Conservation (phyloP, 2,888 invertebrate species). For the Heliothis peltigera region DNA sequence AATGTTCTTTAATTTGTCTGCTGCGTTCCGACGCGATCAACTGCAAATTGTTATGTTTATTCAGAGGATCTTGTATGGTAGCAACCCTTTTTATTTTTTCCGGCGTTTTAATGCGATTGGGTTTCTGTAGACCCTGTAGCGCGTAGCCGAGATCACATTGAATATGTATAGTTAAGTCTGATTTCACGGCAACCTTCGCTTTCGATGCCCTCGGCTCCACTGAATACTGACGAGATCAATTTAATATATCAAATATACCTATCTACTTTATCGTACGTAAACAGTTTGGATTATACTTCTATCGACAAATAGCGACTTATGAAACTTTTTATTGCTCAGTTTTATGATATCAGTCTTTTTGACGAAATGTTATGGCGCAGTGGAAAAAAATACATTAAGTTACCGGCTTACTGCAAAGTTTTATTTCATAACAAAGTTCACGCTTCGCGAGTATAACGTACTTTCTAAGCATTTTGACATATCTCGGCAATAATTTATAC, state of each 20-base stretch:
- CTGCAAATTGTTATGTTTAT: conserved; percentile 87
- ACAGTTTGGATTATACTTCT: conserved; percentile 47
- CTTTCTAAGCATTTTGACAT: conserved; percentile 16
- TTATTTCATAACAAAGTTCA: conserved; percentile 31
- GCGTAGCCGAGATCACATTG: conserved; percentile 73
- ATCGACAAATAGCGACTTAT: conserved; percentile 43
- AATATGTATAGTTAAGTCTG: conserved; percentile 78
- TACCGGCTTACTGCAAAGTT: conserved; percentile 29
- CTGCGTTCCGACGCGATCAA: conserved; percentile 81
- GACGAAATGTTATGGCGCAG: conserved; percentile 34
- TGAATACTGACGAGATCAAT: conserved; percentile 66
- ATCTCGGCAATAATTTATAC: conserved; percentile 15
- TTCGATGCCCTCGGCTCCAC: conserved; percentile 67
- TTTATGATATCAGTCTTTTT: conserved; percentile 32
- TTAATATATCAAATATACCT: conserved; percentile 61
- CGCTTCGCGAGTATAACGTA: conserved; percentile 7
- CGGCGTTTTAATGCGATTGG: conserved; percentile 84
- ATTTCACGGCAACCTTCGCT: conserved; percentile 73
- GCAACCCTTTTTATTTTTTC: conserved; percentile 78
- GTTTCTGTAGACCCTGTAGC: conserved; percentile 76
- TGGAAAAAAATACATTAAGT: conserved; percentile 43
- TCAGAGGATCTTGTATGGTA: conserved; percentile 78
- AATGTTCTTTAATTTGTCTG: conserved; percentile 88
- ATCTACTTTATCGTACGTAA: conserved; percentile 56
- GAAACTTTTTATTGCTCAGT: conserved; percentile 47